Evolutionary conservation across 2,113 vertebrate genomes (phyloP).

Genomic region (Enhydra lutris): DNA sequence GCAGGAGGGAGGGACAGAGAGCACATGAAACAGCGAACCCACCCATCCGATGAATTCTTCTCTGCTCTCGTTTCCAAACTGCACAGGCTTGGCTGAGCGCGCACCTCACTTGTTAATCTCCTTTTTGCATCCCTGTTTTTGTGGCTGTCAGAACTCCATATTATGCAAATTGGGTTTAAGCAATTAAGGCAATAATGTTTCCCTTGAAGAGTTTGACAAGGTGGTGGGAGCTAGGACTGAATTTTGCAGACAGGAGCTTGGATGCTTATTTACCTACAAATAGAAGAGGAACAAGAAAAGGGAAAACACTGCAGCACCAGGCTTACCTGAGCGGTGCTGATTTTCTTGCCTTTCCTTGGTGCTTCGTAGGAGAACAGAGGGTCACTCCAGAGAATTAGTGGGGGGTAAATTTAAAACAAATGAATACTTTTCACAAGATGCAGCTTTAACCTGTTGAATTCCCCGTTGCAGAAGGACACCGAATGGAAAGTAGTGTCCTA

Average conservation of each 20-base stretch:
- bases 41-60: conserved; percentile 68
- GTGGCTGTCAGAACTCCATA: conserved; percentile 82
- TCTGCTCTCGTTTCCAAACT: conserved; percentile 69
- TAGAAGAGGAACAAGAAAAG: conserved; percentile 65
- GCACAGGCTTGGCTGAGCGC: conserved; percentile 75
- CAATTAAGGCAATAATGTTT: conserved; percentile 88
- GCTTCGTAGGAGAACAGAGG: conserved; percentile 26
- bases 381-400: background rate
- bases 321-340: conserved; percentile 17
- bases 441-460: conserved; percentile 58
- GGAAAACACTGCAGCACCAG: conserved; percentile 11
- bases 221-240: conserved; percentile 81
- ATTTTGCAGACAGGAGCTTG: conserved; percentile 77
- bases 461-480: background rate
- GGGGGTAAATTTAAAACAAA: conserved; percentile 66
- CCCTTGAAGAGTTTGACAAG: conserved; percentile 87
- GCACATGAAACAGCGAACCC: conserved; percentile 56
- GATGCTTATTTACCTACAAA: conserved; percentile 81
- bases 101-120: conserved; percentile 83
- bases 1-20: conserved; percentile 44
- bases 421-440: conserved; percentile 18
- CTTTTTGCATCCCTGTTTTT: conserved; percentile 83
- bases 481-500: background rate
- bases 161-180: conserved; percentile 86
- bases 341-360: background rate